Conservation (phyloP, 2,888 invertebrate genomes). For the Cylindroiulus punctatus region DNA sequence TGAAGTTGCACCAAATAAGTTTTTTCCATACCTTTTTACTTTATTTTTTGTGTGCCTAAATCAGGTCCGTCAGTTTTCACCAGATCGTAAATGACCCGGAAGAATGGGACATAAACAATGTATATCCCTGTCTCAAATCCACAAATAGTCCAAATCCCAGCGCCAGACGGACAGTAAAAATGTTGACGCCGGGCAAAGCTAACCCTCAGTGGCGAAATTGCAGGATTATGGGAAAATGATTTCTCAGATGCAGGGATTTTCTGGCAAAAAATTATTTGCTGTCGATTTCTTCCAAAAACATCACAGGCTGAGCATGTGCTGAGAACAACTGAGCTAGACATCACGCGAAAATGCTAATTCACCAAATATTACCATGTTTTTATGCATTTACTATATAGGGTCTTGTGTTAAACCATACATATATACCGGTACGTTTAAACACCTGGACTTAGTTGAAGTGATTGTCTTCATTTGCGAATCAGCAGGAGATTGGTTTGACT, state of each 20-base stretch:
- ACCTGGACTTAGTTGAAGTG: too few relatives aligned
- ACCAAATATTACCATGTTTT: too few relatives aligned
- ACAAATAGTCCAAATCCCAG: not conserved
- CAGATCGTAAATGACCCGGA: not conserved
- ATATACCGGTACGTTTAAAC: too few relatives aligned
- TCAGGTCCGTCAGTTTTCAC: not conserved
- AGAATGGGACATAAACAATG: constrained; percentile 10
- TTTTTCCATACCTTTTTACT: not conserved
- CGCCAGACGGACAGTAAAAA: not conserved
- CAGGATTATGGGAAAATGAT: not conserved
- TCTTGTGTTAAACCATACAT: too few relatives aligned
- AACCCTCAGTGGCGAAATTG: not conserved
- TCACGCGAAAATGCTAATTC: too few relatives aligned
- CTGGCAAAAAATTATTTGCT: not conserved
- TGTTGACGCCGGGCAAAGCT: not conserved
- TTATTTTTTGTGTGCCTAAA: not conserved
- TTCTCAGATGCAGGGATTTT: not conserved
- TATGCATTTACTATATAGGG: too few relatives aligned
- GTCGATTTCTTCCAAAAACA: not conserved
- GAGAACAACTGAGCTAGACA: too few relatives aligned
- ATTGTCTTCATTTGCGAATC: too few relatives aligned
- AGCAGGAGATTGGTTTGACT: too few relatives aligned
- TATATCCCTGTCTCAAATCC: not conserved
- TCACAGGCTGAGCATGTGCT: too few relatives aligned
- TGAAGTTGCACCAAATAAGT: not conserved